phyloP scores from a whole-genome alignment of 2,888 invertebrate species.

The Phragmatobia fuliginosa region DNA sequence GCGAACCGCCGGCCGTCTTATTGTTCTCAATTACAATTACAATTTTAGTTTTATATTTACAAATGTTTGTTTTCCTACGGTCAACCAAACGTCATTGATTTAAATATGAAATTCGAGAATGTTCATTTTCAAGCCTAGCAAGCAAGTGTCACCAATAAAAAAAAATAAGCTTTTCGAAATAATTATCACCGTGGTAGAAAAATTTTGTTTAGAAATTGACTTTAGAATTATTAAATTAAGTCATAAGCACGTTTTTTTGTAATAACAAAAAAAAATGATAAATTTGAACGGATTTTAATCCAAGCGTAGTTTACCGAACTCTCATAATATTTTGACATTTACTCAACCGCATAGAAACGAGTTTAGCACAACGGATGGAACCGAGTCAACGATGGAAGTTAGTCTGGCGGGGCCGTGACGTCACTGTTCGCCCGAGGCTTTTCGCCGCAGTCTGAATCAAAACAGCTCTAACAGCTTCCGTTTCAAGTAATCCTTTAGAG shows the following conservation, averaged over 20 bases:
- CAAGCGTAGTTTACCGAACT: neutral
- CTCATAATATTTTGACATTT: neutral
- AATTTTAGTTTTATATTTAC: slow-evolving; percentile 17
- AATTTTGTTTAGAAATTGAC: too few species aligned
- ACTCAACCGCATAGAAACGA: slow-evolving; percentile 8
- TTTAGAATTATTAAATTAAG: too few species aligned
- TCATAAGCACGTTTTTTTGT: neutral
- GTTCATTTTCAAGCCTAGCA: neutral
- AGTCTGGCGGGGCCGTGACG: slow-evolving; percentile 21
- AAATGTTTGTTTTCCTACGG: neutral
- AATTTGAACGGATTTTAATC: too few species aligned
- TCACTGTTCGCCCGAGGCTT: slow-evolving; percentile 24
- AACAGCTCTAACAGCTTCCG: slow-evolving; percentile 88
- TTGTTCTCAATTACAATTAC: too few species aligned
- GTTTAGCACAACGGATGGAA: slow-evolving; percentile 15
- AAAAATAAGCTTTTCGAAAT: neutral
- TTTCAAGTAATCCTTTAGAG: slow-evolving; percentile 92
- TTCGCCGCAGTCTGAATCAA: slow-evolving; percentile 74
- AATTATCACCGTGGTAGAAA: too few species aligned
- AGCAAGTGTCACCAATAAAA: too few species aligned
- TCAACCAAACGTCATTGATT: neutral
- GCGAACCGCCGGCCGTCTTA: too few species aligned
- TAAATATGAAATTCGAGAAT: neutral
- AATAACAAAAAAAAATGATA: neutral
- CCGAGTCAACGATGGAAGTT: slow-evolving; percentile 7